Percentiles rank a stretch among this genome's conserved stretches.
Conservation (phyloP, 2,113 vertebrate genomes). For the Cranoglanis bouderius region DNA sequence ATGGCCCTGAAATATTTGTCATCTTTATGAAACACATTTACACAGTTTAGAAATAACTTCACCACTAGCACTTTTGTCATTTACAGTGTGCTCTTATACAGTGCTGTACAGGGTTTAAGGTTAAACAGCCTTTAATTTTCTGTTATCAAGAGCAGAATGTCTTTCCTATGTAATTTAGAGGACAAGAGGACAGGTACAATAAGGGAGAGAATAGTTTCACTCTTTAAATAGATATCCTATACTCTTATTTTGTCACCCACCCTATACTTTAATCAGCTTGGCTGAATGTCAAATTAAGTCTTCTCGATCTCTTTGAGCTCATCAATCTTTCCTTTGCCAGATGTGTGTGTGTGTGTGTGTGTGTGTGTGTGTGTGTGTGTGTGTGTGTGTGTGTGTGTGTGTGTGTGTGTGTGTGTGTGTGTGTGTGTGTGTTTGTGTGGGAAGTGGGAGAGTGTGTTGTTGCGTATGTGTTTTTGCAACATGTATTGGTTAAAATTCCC, state of each 20-base stretch:
- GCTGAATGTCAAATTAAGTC: slow-evolving; percentile 43
- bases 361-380: slow-evolving; percentile 4
- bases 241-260: slow-evolving; percentile 45
- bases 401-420: slow-evolving; percentile 9
- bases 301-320: slow-evolving; percentile 2
- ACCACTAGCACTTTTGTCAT: not conserved
- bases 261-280: slow-evolving; percentile 46
- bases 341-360: not conserved
- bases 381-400: slow-evolving; percentile 1
- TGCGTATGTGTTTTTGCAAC: not conserved
- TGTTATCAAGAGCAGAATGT: slow-evolving; percentile 25
- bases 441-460: not conserved
- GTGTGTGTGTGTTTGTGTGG: not conserved
- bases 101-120: not conserved
- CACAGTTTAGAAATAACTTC: not conserved
- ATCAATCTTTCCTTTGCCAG: not conserved
- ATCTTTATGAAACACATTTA: not conserved
- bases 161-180: slow-evolving; percentile 40
- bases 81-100: not conserved
- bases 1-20: not conserved
- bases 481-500: not conserved
- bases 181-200: slow-evolving; percentile 51
- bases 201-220: slow-evolving; percentile 35
- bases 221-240: slow-evolving; percentile 46
- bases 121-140: slow-evolving; percentile 35